phyloP scores from a whole-genome alignment of 1,140 invertebrate species.

The Branchinecta lynchi region DNA sequence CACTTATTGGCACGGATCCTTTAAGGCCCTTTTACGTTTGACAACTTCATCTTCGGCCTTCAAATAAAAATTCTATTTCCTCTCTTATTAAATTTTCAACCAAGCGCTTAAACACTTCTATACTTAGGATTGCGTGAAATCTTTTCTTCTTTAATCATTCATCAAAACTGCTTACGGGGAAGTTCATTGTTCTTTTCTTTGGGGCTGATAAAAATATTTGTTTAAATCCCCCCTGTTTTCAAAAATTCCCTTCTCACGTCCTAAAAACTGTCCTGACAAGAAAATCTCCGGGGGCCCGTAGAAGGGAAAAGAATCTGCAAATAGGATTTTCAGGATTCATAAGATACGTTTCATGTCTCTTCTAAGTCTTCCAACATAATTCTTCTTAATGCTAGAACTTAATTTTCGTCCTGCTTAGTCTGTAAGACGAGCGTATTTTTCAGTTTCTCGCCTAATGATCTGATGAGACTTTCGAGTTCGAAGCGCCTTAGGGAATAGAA shows the following conservation, averaged over 20 bases:
- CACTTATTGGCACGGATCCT: no score
- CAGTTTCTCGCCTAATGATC: background rate
- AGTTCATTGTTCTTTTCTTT: conserved; percentile 1
- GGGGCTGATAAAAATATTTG: background rate
- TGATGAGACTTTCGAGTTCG: background rate
- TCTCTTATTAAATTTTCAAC: no score
- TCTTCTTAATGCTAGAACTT: conserved; percentile 2
- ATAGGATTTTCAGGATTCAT: conserved; percentile 7
- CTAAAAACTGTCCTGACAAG: conserved; percentile 10
- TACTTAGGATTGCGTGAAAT: no score
- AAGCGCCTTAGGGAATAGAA: background rate
- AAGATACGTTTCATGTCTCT: conserved; percentile 7
- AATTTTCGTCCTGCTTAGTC: conserved; percentile 9
- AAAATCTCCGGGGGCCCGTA: background rate
- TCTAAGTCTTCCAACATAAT: background rate
- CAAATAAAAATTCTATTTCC: no score
- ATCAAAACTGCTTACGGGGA: background rate
- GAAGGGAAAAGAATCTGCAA: background rate
- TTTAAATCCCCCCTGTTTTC: background rate
- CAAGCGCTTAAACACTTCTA: no score
- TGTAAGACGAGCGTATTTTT: conserved; percentile 3
- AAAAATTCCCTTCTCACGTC: conserved; percentile 3
- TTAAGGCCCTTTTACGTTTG: no score
- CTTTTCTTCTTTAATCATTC: background rate
- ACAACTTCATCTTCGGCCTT: no score